Base-by-base conservation (phyloP, 2,797 vertebrate genomes). In the Eulemur albifrons region DNA sequence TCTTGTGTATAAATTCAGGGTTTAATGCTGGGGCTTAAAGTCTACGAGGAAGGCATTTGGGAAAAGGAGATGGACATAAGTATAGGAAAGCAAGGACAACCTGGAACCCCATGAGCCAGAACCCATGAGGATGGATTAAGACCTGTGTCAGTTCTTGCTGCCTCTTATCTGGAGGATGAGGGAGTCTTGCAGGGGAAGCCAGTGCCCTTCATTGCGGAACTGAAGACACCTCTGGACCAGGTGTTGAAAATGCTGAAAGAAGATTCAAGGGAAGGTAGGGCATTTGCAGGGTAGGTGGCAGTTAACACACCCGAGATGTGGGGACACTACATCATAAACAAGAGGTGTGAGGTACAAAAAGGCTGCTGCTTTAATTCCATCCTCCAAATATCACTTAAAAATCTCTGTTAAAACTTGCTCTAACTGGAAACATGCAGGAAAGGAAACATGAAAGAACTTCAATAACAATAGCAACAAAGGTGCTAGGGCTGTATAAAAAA, bases 181-280 rank as follows among this genome's bases (percentile, higher is more conserved):
- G 11, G 25, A 48, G n/a, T 32, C 27, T 59, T 40, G 1, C 18
- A 27, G 50, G 11, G 12, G 70, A 77, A 45, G 27, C 38, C 4
- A 4, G 3, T n/a, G 7, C 43, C 21, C 38, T 43, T 79, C 27
- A 5, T n/a, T 17, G 7, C 23, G 7, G 40, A 72, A 65, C 15
- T 35, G 54, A 73, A 43, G 25, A 35, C 17, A 40, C 23, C 38
- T 48, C 48, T 79, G 38, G 38, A 83, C 17, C 70, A 82, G 45
- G 11, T 17, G 13, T n/a, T 27, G 17, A 43, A 48, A 82, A 27
- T 5, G 1, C 15, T 50, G 7, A 59, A 67, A 43, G 52, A 43
- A 70, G 8, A n/a, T 0, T 12, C 20, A 40, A 2, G 48, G n/a
- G 4, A 40, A 69, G 59, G 5, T 11, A 0, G 7, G 20, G 1